Base-by-base conservation (phyloP, 2,113 vertebrate genomes). In the Sinocyclocheilus grahami region DNA sequence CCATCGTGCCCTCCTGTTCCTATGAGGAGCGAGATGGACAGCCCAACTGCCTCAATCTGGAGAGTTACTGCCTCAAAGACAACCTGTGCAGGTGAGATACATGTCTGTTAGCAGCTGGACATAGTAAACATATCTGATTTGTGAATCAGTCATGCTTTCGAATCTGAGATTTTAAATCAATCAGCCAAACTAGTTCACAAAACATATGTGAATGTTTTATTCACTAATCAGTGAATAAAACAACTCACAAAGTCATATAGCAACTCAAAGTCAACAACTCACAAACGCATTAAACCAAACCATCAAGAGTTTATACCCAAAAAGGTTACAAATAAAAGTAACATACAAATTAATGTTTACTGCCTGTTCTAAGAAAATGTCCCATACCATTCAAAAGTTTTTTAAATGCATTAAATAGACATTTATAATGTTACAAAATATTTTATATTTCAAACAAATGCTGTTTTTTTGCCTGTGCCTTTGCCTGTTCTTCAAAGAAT, bases 1-100 rank as follows among this genome's bases (percentile, higher is more conserved):
- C 97, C 91, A 99, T 99, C 3, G 98, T 98, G 22, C 98, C 98
- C 0, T 94, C 96, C 79, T 99, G 98, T 65, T 97, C 97, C 22
- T 98, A 96, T 89, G 96, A 97, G 58, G 90, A 95, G 1, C 91
- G 86, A 76, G 95, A 94, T 2, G 90, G 85, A 5, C 94, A 95
- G 55, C 95, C 95, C 8, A 98, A 97, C 90, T 99, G 98, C 89
- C 95, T 99, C 84, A 90, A 95, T 58, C 95, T 98, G 81, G 94
- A 95, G 90, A 93, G 93, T 63, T 92, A 93, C 72, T 99, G 98
- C 85, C 91, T 96, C 22, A 89, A 92, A 2, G 96, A 99, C 13
- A 91, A 94, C 16, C 91, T 98, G 77, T 99, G 98, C 97, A 99
- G 96, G 98, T 99, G 62, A 90, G 90, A 69, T 8, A 4, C 1